Evolutionary conservation across 2,113 vertebrate genomes (phyloP), one percentile per base, ranked within the genome.

Genomic region (Camelus dromedarius): DNA sequence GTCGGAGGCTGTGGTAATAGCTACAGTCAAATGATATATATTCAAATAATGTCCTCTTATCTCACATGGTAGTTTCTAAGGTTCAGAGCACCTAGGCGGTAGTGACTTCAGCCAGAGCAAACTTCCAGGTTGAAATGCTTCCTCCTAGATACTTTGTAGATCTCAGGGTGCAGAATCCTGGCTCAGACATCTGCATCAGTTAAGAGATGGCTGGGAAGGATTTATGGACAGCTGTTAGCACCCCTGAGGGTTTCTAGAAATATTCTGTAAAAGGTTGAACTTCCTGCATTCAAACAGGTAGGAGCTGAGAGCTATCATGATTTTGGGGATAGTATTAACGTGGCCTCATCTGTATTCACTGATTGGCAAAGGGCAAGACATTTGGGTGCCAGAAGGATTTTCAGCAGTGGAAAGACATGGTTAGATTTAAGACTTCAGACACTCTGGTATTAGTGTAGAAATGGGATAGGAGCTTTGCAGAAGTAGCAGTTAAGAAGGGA

Each of bases 351-450:
- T 91, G 32, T 90, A 77, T 64, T 85, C 18, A 48, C 32, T 50
- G 38, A 52, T 73, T 81, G 56, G 4, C 26, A 80, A 91, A 58
- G 26, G 18, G 32, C 20, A 73, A 79, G 32, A 73, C 32, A 66
- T 81, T 86, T 90, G 30, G 50, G 7, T 32, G 81, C 81, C 15
- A 54, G 30, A 22, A 73, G 5, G 32, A 86, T 86, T 91, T 80
- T 91, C 85, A 91, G n/a, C 26, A 81, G 38, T 58, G 26, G 54
- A 80, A 86, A 91, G 35, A 58, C 11, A 18, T 50, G 32, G 58
- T 93, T 90, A 38, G 19, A 50, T 90, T 32, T 93, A 66, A 56
- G 54, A 90, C 30, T 91, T 73, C 22, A n/a, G 32, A 91, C 32
- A 80, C 50, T 24, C 22, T 73, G 38, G 20, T 60, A 73, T 86